phyloP scores from a whole-genome alignment of 2,888 invertebrate species.

The Isoperla grammatica region DNA sequence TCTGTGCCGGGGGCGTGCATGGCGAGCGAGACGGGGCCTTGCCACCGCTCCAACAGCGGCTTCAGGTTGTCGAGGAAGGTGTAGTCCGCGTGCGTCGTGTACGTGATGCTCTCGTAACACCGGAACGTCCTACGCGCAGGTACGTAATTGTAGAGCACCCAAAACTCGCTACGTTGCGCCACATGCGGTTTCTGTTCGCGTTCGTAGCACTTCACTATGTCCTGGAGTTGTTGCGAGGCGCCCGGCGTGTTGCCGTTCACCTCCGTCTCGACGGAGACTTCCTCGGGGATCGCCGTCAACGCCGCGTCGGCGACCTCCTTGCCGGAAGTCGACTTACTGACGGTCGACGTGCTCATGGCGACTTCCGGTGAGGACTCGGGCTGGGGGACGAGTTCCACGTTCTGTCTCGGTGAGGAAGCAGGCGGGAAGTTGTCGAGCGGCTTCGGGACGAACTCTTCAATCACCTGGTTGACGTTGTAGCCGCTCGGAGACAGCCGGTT shows the following conservation, averaged over 20 bases:
- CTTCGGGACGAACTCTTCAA: constrained; percentile 16
- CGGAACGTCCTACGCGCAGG: constrained; percentile 55
- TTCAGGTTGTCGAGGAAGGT: constrained; percentile 86
- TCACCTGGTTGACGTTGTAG: constrained; percentile 26
- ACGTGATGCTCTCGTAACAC: constrained; percentile 83
- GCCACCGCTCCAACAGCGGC: constrained; percentile 80
- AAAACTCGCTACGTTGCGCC: constrained; percentile 72
- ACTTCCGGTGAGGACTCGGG: constrained; percentile 43
- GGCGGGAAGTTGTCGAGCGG: constrained; percentile 3
- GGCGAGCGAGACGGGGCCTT: constrained; percentile 80
- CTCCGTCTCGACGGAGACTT: neutral
- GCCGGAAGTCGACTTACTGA: constrained; percentile 25
- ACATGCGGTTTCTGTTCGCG: constrained; percentile 54
- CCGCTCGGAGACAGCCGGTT: neutral
- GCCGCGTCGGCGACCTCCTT: constrained; percentile 36
- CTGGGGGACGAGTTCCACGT: constrained; percentile 43
- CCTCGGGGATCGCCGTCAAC: constrained; percentile 41
- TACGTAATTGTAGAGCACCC: constrained; percentile 85
- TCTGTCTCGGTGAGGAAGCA: constrained; percentile 37
- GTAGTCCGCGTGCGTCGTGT: constrained; percentile 88
- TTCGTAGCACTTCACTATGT: constrained; percentile 58
- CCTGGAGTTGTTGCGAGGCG: constrained; percentile 33
- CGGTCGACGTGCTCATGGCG: constrained; percentile 41
- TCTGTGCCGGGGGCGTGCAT: constrained; percentile 84
- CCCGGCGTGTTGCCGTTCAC: constrained; percentile 20